phyloP scores from a whole-genome alignment of 1,140 invertebrate genomes.

The Ridgeia piscesae region DNA sequence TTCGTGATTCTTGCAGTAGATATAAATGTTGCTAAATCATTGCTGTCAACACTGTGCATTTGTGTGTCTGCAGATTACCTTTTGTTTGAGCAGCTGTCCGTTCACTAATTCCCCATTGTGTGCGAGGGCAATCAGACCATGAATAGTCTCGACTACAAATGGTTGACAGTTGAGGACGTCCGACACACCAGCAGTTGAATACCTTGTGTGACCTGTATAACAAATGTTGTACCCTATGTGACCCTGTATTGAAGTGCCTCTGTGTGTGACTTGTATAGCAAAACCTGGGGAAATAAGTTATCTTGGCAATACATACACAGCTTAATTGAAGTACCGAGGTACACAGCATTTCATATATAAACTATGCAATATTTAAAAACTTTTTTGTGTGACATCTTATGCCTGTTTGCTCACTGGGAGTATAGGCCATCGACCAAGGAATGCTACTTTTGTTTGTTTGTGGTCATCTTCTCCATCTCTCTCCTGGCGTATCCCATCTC shows the following conservation, averaged over 20 bases:
- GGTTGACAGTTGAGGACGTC: slow-evolving; percentile 94
- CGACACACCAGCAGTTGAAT: slow-evolving; percentile 70
- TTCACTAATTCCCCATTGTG: slow-evolving; percentile 99
- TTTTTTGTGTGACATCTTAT: too few relatives aligned
- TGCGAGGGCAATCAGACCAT: slow-evolving; percentile 90
- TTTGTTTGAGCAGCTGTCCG: slow-evolving; percentile 78
- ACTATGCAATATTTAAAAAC: too few relatives aligned
- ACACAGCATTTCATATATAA: too few relatives aligned
- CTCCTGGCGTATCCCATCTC: too few relatives aligned
- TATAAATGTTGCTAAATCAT: neutral
- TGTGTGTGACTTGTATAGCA: too few relatives aligned
- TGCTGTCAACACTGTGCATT: neutral
- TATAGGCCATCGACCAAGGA: too few relatives aligned
- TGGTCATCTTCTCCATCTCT: too few relatives aligned
- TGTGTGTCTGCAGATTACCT: neutral
- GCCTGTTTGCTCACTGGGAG: too few relatives aligned
- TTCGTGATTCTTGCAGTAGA: neutral
- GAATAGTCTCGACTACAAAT: slow-evolving; percentile 93
- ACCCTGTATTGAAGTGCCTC: too few relatives aligned
- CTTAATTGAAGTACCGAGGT: too few relatives aligned
- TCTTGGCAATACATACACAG: too few relatives aligned
- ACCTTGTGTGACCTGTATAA: slow-evolving; percentile 26
- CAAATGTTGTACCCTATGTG: neutral
- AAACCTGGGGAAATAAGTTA: neutral
- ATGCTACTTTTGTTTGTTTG: too few relatives aligned